Percentiles rank a stretch among this genome's conserved stretches.
These are phyloP conservation scores for Drosophila pseudoobscura DNA, from an alignment of 1,140 invertebrate genomes.

Conservation along the genomic window DNA sequence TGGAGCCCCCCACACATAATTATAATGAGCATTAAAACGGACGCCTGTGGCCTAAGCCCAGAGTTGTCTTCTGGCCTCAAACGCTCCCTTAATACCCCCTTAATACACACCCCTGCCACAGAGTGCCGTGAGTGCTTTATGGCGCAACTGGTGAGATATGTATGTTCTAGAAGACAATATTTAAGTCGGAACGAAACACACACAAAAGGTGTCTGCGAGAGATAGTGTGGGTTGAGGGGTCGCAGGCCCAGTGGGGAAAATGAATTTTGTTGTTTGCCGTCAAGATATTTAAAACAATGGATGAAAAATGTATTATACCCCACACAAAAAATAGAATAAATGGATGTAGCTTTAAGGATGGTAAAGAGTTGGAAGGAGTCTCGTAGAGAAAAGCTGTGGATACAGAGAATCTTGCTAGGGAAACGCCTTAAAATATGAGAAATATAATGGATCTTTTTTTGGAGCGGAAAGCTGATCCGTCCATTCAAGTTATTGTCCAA, in stretches of 20 bases:
- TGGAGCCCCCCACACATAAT: constrained; percentile 55
- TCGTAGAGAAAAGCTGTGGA: too few species aligned
- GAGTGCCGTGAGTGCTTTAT: constrained; percentile 29
- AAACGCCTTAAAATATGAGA: too few species aligned
- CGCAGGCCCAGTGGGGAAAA: constrained; percentile 23
- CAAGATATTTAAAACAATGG: constrained; percentile 33
- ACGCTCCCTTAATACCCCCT: constrained; percentile 24
- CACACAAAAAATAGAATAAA: neutral
- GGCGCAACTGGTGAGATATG: constrained; percentile 44
- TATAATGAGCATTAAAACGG: constrained; percentile 76
- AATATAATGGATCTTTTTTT: too few species aligned
- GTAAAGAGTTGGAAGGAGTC: too few species aligned
- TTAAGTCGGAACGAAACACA: constrained; percentile 17
- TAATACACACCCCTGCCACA: constrained; percentile 6
- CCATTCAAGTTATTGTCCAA: too few species aligned
- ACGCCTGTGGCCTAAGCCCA: constrained; percentile 49
- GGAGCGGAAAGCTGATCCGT: too few species aligned
- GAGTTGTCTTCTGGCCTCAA: constrained; percentile 46
- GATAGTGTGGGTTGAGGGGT: constrained; percentile 14
- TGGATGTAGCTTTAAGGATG: too few species aligned
- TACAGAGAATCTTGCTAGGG: too few species aligned
- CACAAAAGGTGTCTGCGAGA: constrained; percentile 20
- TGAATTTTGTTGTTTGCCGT: constrained; percentile 26
- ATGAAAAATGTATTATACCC: neutral
- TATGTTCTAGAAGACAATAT: constrained; percentile 15